Base-by-base conservation (phyloP, 1,140 invertebrate species). In the Temnothorax curvispinosus region DNA sequence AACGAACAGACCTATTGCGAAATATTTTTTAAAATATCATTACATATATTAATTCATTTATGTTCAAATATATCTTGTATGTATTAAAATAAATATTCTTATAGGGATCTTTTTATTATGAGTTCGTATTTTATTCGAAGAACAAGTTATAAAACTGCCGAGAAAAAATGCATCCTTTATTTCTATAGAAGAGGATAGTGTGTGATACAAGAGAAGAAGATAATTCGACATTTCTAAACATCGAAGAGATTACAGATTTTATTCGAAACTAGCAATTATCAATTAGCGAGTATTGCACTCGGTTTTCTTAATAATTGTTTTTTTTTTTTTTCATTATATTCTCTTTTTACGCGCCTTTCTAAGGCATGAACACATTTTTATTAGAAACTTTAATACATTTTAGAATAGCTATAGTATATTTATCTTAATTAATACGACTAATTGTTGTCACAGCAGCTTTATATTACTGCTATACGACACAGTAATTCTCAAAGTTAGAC, bases 301-400 rank as follows among this genome's bases (percentile, higher is more conserved):
- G 9, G 47, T 72, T 65, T 77, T 72, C 50, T 47, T 52, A 72
- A 82, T 41, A 67, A 72, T 60, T 81, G 67, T 56, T 81, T 32
- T 60, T 84, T n/a, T n/a, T n/a, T n/a, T n/a, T 58, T 80, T 52
- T 69, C 8, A 7, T 60, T 74, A 82, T 58, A 82, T 50, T 58
- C 13, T 47, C 58, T 74, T 72, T 35, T 47, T 60, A 78, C 7
- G 27, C 4, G 54, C 54, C 41, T 27, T 38, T 75, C 13, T 50
- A 38, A 60, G 80, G 54, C 69, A 60, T 84, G 69, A 84, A 84
- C 80, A 84, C 80, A 84, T 75, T 84, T 84, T 84, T 74, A 82
- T 74, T 75, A 84, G 41, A 75, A 74, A 84, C 21, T 84, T 74
- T 84, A 60, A 50, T 69, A 27, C n/a, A 18, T 72, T 69, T 81